Percentiles rank a stretch among this genome's conserved stretches.
Conservation (phyloP, 2,888 invertebrate genomes). For the Trichacis sp. region DNA sequence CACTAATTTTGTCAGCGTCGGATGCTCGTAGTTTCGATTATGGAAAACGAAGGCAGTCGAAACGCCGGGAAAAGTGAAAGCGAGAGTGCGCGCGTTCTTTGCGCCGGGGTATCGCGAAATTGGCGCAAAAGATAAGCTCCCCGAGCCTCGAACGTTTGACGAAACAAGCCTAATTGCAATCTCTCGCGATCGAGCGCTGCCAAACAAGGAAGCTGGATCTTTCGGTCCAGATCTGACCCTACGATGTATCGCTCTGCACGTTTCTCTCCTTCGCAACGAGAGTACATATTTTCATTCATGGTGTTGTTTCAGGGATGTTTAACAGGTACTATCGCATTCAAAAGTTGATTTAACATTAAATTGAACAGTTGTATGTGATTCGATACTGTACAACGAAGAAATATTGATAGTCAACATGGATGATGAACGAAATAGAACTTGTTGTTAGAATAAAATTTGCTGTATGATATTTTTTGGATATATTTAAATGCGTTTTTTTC, state of each 20-base stretch:
- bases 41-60: constrained; percentile 1
- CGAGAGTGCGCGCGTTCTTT: constrained; percentile 26
- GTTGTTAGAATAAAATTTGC: too few species aligned
- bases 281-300: too few species aligned
- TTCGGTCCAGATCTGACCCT: constrained; percentile 41
- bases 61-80: constrained; percentile 33
- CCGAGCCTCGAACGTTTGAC: constrained; percentile 51
- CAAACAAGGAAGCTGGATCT: constrained; percentile 54
- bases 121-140: constrained; percentile 36
- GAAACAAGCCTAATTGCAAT: constrained; percentile 55
- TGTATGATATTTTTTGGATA: too few species aligned
- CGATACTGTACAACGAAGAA: too few species aligned
- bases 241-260: constrained; percentile 30
- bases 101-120: constrained; percentile 30
- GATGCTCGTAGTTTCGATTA: background rate
- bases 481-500: too few species aligned
- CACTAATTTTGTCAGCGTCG: constrained; percentile 4
- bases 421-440: too few species aligned
- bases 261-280: too few species aligned
- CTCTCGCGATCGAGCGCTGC: constrained; percentile 47
- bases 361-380: too few species aligned
- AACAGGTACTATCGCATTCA: too few species aligned
- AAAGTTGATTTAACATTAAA: too few species aligned
- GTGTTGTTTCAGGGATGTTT: too few species aligned
- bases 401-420: too few species aligned